These are phyloP conservation scores for Dioctria linearis DNA, from an alignment of 2,888 invertebrate genomes.

Conservation along the genomic window DNA sequence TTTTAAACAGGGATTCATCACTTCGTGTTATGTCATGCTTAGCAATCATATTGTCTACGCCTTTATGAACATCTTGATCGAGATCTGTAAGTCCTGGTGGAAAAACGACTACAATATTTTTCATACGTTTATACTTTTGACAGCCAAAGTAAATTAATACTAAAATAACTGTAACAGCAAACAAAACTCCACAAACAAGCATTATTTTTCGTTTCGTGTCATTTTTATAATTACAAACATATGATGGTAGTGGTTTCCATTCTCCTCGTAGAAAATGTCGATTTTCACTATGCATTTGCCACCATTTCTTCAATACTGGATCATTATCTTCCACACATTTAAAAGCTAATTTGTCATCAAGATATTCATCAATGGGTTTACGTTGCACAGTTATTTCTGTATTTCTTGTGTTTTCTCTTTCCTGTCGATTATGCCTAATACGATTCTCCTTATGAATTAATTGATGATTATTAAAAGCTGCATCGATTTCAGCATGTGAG, in stretches of 20 bases:
- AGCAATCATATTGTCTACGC: conserved; percentile 59
- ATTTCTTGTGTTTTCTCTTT: conserved; percentile 57
- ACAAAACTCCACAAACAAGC: conserved; percentile 59
- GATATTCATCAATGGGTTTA: not conserved
- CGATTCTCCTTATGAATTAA: conserved; percentile 29
- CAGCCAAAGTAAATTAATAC: conserved; percentile 61
- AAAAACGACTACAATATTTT: conserved; percentile 65
- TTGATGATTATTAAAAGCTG: conserved; percentile 37
- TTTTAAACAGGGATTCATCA: conserved; percentile 60
- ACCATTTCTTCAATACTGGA: conserved; percentile 29
- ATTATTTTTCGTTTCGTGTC: conserved; percentile 59
- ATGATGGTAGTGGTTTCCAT: conserved; percentile 52
- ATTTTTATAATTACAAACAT: conserved; percentile 34
- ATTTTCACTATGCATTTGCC: conserved; percentile 14
- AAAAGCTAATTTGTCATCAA: conserved; percentile 26
- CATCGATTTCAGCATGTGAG: conserved; percentile 61
- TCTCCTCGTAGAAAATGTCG: conserved; percentile 49
- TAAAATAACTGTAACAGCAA: conserved; percentile 56
- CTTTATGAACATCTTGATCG: conserved; percentile 63
- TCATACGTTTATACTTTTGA: conserved; percentile 66
- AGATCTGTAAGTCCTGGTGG: conserved; percentile 65
- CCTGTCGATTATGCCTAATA: conserved; percentile 57
- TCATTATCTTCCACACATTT: conserved; percentile 52
- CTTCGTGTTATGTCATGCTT: conserved; percentile 57
- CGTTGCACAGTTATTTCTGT: not conserved